Percentiles rank a stretch among this genome's conserved stretches.
phyloP scores from a whole-genome alignment of 2,113 vertebrate genomes.

The Holacanthus passer region DNA sequence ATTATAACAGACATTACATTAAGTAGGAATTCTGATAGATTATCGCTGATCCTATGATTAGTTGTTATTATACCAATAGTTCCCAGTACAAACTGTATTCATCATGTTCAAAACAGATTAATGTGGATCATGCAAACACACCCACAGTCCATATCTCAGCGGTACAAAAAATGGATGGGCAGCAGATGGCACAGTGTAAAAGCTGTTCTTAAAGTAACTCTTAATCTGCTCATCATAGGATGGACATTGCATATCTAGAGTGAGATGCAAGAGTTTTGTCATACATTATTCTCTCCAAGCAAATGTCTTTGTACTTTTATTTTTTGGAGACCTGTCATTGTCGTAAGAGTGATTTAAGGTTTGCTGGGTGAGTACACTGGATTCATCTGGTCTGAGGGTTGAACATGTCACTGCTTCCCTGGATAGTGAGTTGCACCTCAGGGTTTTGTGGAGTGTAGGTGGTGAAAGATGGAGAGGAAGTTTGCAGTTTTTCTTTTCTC shows the following conservation, averaged over 20 bases:
- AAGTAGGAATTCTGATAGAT: background rate
- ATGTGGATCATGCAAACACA: background rate
- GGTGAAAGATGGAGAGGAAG: conserved; percentile 11
- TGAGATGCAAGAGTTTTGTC: background rate
- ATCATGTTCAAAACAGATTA: background rate
- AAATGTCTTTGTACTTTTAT: background rate
- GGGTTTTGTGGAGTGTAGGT: background rate
- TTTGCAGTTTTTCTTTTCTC: background rate
- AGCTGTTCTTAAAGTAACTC: conserved; percentile 12
- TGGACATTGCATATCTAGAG: conserved; percentile 2
- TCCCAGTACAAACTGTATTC: background rate
- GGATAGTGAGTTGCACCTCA: background rate
- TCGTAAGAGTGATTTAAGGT: background rate
- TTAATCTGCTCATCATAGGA: background rate
- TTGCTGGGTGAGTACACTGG: background rate
- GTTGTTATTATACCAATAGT: background rate
- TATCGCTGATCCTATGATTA: no score
- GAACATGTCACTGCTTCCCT: background rate
- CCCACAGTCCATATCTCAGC: background rate
- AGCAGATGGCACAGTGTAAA: conserved; percentile 25
- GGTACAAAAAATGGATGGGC: conserved; percentile 9
- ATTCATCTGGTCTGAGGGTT: conserved; percentile 3
- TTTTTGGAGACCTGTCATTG: background rate
- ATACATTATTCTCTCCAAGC: background rate
- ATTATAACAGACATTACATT: background rate